Evolutionary conservation across 2,888 invertebrate species (phyloP).

Genomic region (Calameuta pallipes): DNA sequence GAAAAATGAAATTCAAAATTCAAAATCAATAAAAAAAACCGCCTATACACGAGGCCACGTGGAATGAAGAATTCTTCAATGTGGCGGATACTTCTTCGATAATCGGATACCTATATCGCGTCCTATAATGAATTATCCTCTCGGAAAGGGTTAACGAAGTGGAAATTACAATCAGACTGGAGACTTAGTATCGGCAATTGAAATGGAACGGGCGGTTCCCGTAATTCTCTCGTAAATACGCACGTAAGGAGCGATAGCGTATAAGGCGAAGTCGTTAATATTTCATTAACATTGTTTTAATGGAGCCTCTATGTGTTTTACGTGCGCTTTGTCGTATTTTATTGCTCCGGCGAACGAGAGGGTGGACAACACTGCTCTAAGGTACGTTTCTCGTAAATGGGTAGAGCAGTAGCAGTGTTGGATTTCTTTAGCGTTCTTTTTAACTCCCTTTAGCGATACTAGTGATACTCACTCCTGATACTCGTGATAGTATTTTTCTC

Average conservation of each 20-base stretch:
- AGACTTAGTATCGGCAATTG: neutral
- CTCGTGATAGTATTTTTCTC: neutral
- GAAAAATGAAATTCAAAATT: neutral
- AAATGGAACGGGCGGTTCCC: neutral
- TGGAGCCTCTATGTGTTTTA: slow-evolving; percentile 23
- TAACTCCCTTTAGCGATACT: neutral
- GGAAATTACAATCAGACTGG: neutral
- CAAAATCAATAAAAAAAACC: neutral
- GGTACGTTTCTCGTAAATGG: neutral
- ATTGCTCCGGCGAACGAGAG: slow-evolving; percentile 31
- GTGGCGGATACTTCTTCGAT: neutral
- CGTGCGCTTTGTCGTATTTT: slow-evolving; percentile 42
- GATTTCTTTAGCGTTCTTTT: neutral
- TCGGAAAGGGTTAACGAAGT: neutral
- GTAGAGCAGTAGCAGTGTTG: neutral
- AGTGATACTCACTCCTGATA: neutral
- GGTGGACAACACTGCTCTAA: neutral
- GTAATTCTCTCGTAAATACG: neutral
- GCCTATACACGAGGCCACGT: neutral
- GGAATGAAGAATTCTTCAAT: neutral
- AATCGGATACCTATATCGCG: neutral
- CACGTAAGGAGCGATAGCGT: slow-evolving; percentile 27
- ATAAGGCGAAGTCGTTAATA: slow-evolving; percentile 56
- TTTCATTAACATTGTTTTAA: slow-evolving; percentile 58
- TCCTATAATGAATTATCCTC: neutral